A percentile compares a stretch with the other conserved stretches of the same genome.
Evolutionary conservation across 2,888 invertebrate genomes (phyloP).

Genomic region (Thyatira batis): DNA sequence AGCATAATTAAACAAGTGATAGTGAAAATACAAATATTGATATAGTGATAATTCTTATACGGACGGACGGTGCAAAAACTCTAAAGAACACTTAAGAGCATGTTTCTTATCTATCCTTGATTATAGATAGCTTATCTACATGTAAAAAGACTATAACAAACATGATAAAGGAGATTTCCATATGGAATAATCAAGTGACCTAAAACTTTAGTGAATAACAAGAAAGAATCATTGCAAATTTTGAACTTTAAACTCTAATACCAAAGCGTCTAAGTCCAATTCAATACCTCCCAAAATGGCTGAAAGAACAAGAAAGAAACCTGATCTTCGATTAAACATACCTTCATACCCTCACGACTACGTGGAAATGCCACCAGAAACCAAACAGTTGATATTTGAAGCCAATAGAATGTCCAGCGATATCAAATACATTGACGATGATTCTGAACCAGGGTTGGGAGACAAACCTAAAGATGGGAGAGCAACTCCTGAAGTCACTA

Average conservation of each 20-base stretch:
- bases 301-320: conserved; percentile 57
- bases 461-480: conserved; percentile 30
- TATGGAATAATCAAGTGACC: neutral
- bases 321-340: conserved; percentile 63
- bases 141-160: neutral
- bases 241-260: neutral
- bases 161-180: neutral
- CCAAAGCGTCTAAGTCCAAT: neutral
- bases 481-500: conserved; percentile 64
- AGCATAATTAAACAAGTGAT: neutral
- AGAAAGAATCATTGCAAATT: no score
- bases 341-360: conserved; percentile 67
- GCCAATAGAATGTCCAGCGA: conserved; percentile 37
- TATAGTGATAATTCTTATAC: conserved; percentile 16
- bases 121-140: conserved; percentile 9
- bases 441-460: neutral
- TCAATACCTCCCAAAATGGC: neutral
- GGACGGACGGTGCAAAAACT: conserved; percentile 2
- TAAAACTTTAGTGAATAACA: no score
- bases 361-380: conserved; percentile 68
- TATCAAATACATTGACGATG: conserved; percentile 18
- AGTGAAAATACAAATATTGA: neutral
- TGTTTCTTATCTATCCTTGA: conserved; percentile 10
- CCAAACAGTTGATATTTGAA: conserved; percentile 46
- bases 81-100: conserved; percentile 8